Percentiles rank a stretch among this genome's conserved stretches.
phyloP scores from a whole-genome alignment of 2,888 invertebrate genomes.

The Notocelia uddmanniana region DNA sequence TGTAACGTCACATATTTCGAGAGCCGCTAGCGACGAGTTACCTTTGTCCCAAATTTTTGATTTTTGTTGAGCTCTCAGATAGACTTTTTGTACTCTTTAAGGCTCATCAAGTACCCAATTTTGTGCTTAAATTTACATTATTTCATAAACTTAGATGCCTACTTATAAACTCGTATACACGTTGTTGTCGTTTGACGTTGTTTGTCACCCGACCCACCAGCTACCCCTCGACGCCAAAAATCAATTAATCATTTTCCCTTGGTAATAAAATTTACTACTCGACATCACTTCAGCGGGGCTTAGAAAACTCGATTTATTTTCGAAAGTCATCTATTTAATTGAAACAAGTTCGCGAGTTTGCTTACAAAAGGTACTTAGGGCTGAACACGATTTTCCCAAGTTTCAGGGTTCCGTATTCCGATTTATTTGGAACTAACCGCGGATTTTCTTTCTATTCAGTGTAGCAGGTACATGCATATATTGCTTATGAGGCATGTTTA shows the following conservation, averaged over 20 bases:
- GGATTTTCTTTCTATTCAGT: not conserved
- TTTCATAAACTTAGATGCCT: not conserved
- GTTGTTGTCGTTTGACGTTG: too few species aligned
- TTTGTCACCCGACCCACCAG: constrained; percentile 54
- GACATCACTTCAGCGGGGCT: constrained; percentile 52
- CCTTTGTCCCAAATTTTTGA: too few species aligned
- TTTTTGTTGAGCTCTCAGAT: too few species aligned
- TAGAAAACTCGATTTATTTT: constrained; percentile 62
- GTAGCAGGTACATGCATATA: not conserved
- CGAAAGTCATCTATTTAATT: constrained; percentile 69
- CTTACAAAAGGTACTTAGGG: constrained; percentile 51
- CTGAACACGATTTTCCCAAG: constrained; percentile 47
- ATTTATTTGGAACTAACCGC: not conserved
- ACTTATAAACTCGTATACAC: constrained; percentile 43
- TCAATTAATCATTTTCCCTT: constrained; percentile 61
- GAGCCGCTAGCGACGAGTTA: too few species aligned
- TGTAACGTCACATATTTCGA: too few species aligned
- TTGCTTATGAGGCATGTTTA: not conserved
- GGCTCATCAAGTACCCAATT: too few species aligned
- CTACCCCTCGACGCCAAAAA: constrained; percentile 51
- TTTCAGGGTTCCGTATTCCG: constrained; percentile 28
- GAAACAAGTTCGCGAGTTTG: constrained; percentile 60
- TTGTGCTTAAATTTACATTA: not conserved
- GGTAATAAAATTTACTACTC: constrained; percentile 60
- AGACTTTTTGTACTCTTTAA: too few species aligned